These are phyloP conservation scores for Gymnoscelis rufifasciata DNA, from an alignment of 2,888 invertebrate species.

Conservation along the genomic window DNA sequence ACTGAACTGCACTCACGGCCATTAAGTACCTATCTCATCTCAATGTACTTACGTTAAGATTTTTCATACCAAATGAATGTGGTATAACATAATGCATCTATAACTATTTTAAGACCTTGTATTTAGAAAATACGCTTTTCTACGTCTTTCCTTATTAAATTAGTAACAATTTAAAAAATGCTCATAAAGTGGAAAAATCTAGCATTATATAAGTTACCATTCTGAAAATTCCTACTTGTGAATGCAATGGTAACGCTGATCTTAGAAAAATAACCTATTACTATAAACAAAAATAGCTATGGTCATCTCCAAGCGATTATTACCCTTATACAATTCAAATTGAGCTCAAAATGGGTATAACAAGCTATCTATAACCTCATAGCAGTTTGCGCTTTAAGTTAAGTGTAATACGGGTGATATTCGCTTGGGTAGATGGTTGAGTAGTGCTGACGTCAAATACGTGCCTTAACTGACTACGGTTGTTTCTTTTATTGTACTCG, in stretches of 20 bases:
- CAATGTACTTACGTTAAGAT: too few species aligned
- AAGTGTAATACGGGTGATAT: not conserved
- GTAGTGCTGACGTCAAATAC: conserved; percentile 22
- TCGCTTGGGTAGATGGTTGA: not conserved
- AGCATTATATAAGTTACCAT: too few species aligned
- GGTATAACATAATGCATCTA: too few species aligned
- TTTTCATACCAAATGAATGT: too few species aligned
- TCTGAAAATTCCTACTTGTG: too few species aligned
- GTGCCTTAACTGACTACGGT: conserved; percentile 11
- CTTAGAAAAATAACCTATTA: conserved; percentile 2
- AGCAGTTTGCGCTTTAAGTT: not conserved
- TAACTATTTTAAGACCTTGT: too few species aligned
- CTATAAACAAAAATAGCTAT: not conserved
- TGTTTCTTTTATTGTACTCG: conserved; percentile 18
- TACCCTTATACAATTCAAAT: not conserved
- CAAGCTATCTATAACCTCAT: not conserved
- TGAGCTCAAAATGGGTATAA: not conserved
- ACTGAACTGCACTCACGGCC: too few species aligned
- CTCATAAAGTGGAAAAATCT: too few species aligned
- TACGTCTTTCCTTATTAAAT: too few species aligned
- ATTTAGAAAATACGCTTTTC: too few species aligned
- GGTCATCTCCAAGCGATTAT: not conserved
- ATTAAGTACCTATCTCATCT: too few species aligned
- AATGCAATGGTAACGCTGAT: not conserved
- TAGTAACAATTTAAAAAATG: too few species aligned